These are phyloP conservation scores for Eueremaeus valkanovi DNA, from an alignment of 2,888 invertebrate genomes.

Conservation along the genomic window DNA sequence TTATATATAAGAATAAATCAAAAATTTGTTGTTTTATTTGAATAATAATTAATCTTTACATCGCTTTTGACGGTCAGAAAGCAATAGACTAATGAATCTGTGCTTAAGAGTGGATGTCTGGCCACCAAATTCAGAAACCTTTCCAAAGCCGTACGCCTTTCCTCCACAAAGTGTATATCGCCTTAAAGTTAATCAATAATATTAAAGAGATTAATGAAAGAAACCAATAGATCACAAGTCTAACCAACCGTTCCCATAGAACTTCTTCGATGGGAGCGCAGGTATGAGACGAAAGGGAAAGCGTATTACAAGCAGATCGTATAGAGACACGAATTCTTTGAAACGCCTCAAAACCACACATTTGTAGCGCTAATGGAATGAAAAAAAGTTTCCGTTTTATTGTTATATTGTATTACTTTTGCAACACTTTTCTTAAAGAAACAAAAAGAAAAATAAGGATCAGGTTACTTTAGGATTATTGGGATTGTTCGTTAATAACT, in stretches of 20 bases:
- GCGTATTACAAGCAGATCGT: conserved; percentile 52
- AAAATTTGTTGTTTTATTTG: background rate
- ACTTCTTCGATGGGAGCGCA: conserved; percentile 54
- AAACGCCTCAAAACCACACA: conserved; percentile 53
- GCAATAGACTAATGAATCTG: conserved; percentile 53
- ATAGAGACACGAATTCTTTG: conserved; percentile 54
- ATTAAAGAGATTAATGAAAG: background rate
- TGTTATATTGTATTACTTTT: too few relatives aligned
- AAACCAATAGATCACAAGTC: background rate
- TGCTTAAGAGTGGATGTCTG: conserved; percentile 53
- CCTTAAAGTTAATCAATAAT: conserved; percentile 48
- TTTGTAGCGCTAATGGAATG: conserved; percentile 50
- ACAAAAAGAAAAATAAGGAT: too few relatives aligned
- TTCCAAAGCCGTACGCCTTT: conserved; percentile 51
- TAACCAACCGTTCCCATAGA: conserved; percentile 40
- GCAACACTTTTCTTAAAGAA: too few relatives aligned
- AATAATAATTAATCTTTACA: background rate
- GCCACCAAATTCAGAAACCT: conserved; percentile 53
- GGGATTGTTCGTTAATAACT: too few relatives aligned
- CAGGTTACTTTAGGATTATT: too few relatives aligned
- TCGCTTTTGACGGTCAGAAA: conserved; percentile 50
- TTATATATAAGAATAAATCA: too few relatives aligned
- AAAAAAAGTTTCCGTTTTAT: too few relatives aligned
- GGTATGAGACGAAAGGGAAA: conserved; percentile 54
- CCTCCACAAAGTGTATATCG: conserved; percentile 54